Percentiles rank a stretch among this genome's conserved stretches.
Conservation (phyloP, 1,140 invertebrate species). For the Matsumurasca onukii region DNA sequence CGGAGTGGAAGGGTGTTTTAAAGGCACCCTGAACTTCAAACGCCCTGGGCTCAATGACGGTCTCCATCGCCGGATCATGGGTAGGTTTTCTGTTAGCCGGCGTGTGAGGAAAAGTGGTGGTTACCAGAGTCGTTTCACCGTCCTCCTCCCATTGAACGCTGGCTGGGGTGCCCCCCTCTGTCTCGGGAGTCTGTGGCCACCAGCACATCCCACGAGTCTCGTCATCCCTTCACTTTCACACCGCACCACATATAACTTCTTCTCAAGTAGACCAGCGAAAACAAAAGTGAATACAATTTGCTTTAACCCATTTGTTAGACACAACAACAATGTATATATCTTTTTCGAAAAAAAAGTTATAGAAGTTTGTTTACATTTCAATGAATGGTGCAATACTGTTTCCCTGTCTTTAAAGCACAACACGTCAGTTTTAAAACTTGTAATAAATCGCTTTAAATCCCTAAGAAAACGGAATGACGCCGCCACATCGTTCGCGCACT, state of each 20-base stretch:
- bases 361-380: not conserved
- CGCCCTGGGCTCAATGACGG: constrained; percentile 4
- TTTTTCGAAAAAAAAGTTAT: not conserved
- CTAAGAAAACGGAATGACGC: too few relatives aligned
- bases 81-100: not conserved
- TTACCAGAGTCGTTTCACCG: not conserved
- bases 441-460: too few relatives aligned
- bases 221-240: not conserved
- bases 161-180: not conserved
- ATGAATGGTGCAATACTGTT: not conserved
- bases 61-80: constrained; percentile 20
- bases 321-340: not conserved
- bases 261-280: not conserved
- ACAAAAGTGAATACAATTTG: not conserved
- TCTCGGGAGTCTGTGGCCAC: not conserved
- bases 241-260: not conserved
- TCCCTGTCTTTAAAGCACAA: not conserved
- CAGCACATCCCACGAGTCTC: not conserved
- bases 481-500: too few relatives aligned
- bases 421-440: too few relatives aligned
- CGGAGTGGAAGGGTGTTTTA: constrained; percentile 36
- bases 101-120: not conserved
- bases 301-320: not conserved
- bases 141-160: not conserved
- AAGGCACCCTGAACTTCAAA: constrained; percentile 30